Evolutionary conservation across 1,140 invertebrate species (phyloP), one percentile per base, ranked within the genome.

Genomic region (Lepeophtheirus salmonis): DNA sequence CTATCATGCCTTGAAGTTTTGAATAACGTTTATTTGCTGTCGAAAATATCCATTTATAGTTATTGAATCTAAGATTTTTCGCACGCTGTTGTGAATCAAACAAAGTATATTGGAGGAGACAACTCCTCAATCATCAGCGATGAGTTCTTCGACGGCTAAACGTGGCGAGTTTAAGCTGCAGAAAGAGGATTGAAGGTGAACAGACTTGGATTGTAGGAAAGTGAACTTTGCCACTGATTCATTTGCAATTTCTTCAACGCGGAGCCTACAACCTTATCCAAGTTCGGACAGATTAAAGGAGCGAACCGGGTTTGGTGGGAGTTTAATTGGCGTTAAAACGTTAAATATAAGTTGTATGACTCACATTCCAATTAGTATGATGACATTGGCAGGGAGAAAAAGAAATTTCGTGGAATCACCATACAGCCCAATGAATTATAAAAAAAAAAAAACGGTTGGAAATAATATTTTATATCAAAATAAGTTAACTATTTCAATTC

Each of bases 291-390:
- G 72, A 80, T 90, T 51, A 82, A 86, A 71, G 80, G 82, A 68
- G 71, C 83, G 61, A 74, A 73, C 18, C 71, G 70, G 65, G 64
- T 70, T 63, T 73, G 73, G 16, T 75, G 74, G 22, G 76, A 75
- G 50, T 95, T 91, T 68, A 96, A 95, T 75, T 90, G 95, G 68
- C 77, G 90, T 61, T 88, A 87, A 30, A 79, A 86, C 2, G 88
- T 95, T 10, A 90, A 96, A 68, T 95, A 95, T 67, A 87, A 89
- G 64, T 80, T 89, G 67, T 75, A 86, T 55, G 80, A 86, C 22
- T 88, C 88, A 3, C 84, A 86, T 50, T 76, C 78, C 66, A 87
- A 89, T 69, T 89, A 96, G 71, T 95, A 89, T 70, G 91, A 96
- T 72, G 91, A 96, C 71, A 95, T 94, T 78, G 90, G 90, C 1